Evolutionary conservation across 1,140 invertebrate species (phyloP), one percentile per base, ranked within the genome.

Genomic region (Leptinotarsa undecemlineata): DNA sequence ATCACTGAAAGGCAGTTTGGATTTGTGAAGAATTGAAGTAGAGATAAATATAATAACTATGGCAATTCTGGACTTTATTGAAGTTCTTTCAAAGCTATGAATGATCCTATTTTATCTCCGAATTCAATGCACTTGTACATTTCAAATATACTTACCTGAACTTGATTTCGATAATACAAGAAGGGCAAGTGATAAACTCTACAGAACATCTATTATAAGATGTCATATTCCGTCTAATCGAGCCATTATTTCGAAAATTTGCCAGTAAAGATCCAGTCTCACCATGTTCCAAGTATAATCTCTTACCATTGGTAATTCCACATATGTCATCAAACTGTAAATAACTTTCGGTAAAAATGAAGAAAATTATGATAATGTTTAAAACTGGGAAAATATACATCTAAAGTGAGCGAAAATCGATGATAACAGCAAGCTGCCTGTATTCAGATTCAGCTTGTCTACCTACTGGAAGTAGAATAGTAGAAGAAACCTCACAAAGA

Each of bases 141-240:
- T 20, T 64, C 11, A 26, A 64, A 20, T 20, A 1, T 64, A 64
- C 72, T 78, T 72, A 87, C 74, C 86, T 88, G 74, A 92, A 90
- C 57, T 86, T 88, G 14, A 92, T 85, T 4, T 88, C 85, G 20
- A 93, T 89, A 42, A 92, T 87, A 79, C 92, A 93, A 3, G 90
- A 91, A 0, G 92, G 90, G 80, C 92, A 93, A 8, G 91, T 92
- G 6, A 92, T 88, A 62, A 93, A 83, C 80, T 92, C 91, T 64
- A 92, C 84, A 73, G 87, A 90, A 80, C 92, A 93, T 74, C 91
- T 89, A 69, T 89, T 86, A 76, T 87, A 86, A 26, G 71, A 20
- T 19, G 20, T 64, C 74, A 48, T 42, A 71, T 73, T 63, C 11
- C 60, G 74, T 79, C 82, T 64, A 82, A 82, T 68, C 51, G 67